Percentiles rank a stretch among this genome's conserved stretches.
These are phyloP conservation scores for Onychomys arenicola DNA, from an alignment of 2,797 vertebrate species.

Conservation along the genomic window DNA sequence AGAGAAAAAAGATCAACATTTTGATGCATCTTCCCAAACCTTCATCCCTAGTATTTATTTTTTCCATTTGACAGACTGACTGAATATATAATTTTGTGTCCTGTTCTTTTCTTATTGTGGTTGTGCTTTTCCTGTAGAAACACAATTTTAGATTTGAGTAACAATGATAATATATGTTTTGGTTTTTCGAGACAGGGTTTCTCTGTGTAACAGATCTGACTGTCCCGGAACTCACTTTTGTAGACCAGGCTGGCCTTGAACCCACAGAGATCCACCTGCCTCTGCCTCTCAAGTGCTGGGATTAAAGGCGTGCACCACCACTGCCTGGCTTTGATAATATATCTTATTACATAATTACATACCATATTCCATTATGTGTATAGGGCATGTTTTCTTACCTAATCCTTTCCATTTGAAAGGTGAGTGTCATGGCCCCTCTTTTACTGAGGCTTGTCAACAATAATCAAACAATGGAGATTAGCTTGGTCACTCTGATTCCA, in stretches of 20 bases:
- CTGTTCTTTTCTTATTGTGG: not conserved
- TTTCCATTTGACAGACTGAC: not conserved
- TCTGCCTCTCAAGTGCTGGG: not conserved
- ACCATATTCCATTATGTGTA: not conserved
- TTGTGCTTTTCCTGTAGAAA: not conserved
- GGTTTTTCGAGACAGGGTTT: not conserved
- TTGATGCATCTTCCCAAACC: not conserved
- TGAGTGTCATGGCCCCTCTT: not conserved
- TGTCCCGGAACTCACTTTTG: not conserved
- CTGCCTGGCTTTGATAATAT: rapidly evolving
- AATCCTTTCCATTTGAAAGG: not conserved
- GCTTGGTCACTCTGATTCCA: not conserved
- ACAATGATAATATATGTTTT: not conserved
- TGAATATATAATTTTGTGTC: not conserved
- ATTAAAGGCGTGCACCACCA: not conserved
- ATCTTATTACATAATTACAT: not conserved
- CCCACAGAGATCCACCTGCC: not conserved
- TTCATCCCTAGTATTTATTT: not conserved
- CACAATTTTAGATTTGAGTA: conserved; percentile 19
- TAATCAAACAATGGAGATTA: not conserved
- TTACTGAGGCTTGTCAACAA: not conserved
- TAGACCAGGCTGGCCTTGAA: not conserved
- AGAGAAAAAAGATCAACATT: not conserved
- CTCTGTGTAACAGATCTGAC: not conserved
- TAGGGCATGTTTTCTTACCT: not conserved